Percentiles rank a stretch among this genome's conserved stretches.
phyloP scores from a whole-genome alignment of 2,797 vertebrate genomes.

The Notamacropus eugenii region DNA sequence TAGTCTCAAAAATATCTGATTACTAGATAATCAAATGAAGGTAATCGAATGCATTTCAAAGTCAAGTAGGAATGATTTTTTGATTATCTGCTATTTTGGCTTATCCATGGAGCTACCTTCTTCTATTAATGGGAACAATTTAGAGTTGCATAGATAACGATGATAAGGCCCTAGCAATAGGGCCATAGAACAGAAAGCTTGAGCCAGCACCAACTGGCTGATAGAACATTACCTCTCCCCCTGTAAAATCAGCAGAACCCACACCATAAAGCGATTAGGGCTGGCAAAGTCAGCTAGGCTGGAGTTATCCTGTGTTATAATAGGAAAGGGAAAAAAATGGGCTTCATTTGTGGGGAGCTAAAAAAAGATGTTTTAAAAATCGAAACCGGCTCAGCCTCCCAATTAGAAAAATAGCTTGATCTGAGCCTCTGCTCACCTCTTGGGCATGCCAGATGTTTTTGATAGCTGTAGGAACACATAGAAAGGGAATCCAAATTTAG shows the following conservation, averaged over 20 bases:
- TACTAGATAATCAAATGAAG: constrained; percentile 20
- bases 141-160: background rate
- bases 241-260: constrained; percentile 20
- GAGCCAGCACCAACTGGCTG: background rate
- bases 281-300: constrained; percentile 16
- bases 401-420: background rate
- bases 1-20: constrained; percentile 1
- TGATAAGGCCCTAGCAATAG: background rate
- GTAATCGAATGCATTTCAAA: constrained; percentile 45
- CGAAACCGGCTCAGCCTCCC: background rate
- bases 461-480: constrained; percentile 21
- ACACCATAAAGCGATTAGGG: background rate
- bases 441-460: background rate
- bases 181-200: background rate
- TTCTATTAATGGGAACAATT: background rate
- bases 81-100: constrained; percentile 36
- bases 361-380: constrained; percentile 20
- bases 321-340: background rate
- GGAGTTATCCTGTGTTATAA: constrained; percentile 30
- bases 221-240: background rate
- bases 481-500: constrained; percentile 5
- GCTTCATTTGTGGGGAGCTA: constrained; percentile 50
- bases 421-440: background rate
- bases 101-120: background rate
- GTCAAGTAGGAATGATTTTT: constrained; percentile 36